Percentiles rank a stretch among this genome's conserved stretches.
These are phyloP conservation scores for Leptonema lineaticorne DNA, from an alignment of 1,140 invertebrate species.

Conservation along the genomic window DNA sequence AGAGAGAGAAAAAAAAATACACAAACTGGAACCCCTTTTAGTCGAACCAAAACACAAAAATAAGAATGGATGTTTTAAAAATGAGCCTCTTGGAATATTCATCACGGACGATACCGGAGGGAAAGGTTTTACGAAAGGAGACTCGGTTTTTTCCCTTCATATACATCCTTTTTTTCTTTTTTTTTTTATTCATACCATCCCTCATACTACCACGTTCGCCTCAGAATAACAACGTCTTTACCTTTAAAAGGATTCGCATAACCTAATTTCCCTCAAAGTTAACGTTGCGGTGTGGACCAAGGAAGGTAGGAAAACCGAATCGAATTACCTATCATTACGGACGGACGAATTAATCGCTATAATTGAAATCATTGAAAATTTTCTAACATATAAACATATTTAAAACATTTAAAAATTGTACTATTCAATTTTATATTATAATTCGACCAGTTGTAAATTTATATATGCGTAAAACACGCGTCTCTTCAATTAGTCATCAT, in stretches of 20 bases:
- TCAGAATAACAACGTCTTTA: neutral
- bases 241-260: slow-evolving; percentile 3
- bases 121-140: neutral
- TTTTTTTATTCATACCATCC: too few relatives aligned
- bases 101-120: neutral
- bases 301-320: neutral
- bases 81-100: slow-evolving; percentile 10
- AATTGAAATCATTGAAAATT: neutral
- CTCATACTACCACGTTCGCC: too few relatives aligned
- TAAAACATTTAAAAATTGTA: neutral
- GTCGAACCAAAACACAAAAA: neutral
- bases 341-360: neutral
- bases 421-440: too few relatives aligned
- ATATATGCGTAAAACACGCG: too few relatives aligned
- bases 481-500: too few relatives aligned
- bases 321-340: neutral
- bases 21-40: neutral
- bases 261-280: slow-evolving; percentile 1
- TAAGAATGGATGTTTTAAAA: slow-evolving; percentile 9
- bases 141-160: neutral
- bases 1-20: too few relatives aligned
- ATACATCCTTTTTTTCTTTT: neutral
- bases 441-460: too few relatives aligned
- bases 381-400: neutral
- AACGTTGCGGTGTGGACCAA: neutral